Percentiles rank a stretch among this genome's conserved stretches.
Evolutionary conservation across 1,140 invertebrate genomes (phyloP).

Genomic region (Drosophila subpulchrella): DNA sequence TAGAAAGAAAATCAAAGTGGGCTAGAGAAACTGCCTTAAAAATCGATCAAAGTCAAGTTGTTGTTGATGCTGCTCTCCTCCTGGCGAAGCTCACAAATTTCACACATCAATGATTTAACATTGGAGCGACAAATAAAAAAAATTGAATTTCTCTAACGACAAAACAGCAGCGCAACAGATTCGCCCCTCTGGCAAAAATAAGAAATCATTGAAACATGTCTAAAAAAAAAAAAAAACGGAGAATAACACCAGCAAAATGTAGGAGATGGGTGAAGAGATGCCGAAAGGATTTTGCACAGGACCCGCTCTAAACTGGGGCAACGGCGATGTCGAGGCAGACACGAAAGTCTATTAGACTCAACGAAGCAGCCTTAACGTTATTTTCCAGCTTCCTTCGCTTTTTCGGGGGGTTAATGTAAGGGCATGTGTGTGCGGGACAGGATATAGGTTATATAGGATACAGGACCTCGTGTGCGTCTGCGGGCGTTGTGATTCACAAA

Average conservation of each 20-base stretch:
- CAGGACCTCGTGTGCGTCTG: slow-evolving; percentile 26
- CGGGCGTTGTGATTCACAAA: slow-evolving; percentile 76
- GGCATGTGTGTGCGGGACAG: slow-evolving; percentile 41
- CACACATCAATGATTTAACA: slow-evolving; percentile 77
- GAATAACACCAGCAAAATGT: slow-evolving; percentile 30
- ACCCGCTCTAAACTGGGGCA: slow-evolving; percentile 70
- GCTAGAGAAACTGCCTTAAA: slow-evolving; percentile 19
- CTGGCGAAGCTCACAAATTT: slow-evolving; percentile 61
- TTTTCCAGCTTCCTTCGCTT: slow-evolving; percentile 67
- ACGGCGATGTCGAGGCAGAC: slow-evolving; percentile 65
- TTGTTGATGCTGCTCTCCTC: slow-evolving; percentile 17
- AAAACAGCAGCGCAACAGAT: slow-evolving; percentile 76
- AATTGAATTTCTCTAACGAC: slow-evolving; percentile 66
- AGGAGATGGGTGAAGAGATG: slow-evolving; percentile 39
- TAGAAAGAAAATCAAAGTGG: slow-evolving; percentile 14
- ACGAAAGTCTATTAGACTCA: slow-evolving; percentile 83
- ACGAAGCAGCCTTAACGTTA: slow-evolving; percentile 81
- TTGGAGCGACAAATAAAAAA: slow-evolving; percentile 59
- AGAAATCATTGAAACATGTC: slow-evolving; percentile 82
- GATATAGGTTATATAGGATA: slow-evolving; percentile 30
- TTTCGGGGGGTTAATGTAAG: slow-evolving; percentile 63
- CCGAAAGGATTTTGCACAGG: slow-evolving; percentile 68
- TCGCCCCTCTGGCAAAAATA: slow-evolving; percentile 71
- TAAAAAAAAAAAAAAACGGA: slow-evolving; percentile 41
- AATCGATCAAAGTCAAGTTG: slow-evolving; percentile 57